phyloP scores from a whole-genome alignment of 2,888 invertebrate genomes.

The Piscicola geometra region DNA sequence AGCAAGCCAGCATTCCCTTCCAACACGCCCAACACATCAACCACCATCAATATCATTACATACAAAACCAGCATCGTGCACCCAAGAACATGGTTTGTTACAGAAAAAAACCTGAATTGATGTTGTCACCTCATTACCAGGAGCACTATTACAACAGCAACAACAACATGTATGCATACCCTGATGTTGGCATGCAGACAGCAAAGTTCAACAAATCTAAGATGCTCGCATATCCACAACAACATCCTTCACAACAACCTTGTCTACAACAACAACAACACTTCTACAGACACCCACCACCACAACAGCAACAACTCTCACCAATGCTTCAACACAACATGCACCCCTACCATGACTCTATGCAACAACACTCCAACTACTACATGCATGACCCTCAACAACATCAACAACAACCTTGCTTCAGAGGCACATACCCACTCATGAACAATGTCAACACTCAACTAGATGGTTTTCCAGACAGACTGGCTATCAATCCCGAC shows the following conservation, averaged over 20 bases:
- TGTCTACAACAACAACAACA: background rate
- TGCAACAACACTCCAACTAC: background rate
- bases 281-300: background rate
- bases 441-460: background rate
- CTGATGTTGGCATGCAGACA: background rate
- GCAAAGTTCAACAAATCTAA: background rate
- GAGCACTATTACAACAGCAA: background rate
- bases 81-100: conserved; percentile 9
- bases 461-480: background rate
- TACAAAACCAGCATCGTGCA: background rate
- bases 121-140: background rate
- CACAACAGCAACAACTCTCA: background rate
- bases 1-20: conserved; percentile 1
- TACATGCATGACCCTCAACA: background rate
- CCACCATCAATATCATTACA: background rate
- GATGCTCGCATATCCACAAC: background rate
- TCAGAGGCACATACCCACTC: background rate
- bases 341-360: background rate
- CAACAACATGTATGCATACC: background rate
- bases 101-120: background rate
- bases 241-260: too few species aligned
- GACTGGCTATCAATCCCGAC: background rate
- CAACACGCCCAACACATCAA: background rate
- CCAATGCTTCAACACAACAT: conserved; percentile 10
- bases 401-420: background rate